Evolutionary conservation across 2,113 vertebrate genomes (phyloP), one percentile per base, ranked within the genome.

Genomic region (Petroica traversi): DNA sequence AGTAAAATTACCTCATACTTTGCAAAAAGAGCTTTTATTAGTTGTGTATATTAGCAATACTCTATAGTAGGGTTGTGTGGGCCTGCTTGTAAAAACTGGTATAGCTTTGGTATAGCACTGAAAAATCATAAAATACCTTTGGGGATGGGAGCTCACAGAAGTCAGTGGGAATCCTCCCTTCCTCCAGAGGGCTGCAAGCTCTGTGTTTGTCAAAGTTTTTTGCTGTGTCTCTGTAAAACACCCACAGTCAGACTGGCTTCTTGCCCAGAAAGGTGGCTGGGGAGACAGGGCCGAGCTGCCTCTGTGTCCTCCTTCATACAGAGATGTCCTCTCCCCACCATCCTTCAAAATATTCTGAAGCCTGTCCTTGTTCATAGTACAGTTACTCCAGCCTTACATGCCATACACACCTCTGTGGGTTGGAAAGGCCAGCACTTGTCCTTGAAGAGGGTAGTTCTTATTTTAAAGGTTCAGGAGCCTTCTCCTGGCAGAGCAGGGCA

Each of bases 171-270:
- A n/a, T 74, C 28, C 8, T 83, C 24, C n/a, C 34, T 88, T 71
- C 48, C 72, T 82, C 31, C 6, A 5, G 24, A 67, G 34, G 20
- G 58, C 88, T 79, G 19, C 38, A 57, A 24, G 26, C 40, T 88
- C 59, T 76, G 62, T 41, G 6, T 61, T 57, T 67, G 19, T 34
- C n/a, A 2, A 18, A 48, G 9, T 20, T 85, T 79, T 78, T 33
- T 9, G 0, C 28, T 55, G 4, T 36, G 10, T 67, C n/a, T 73
- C 59, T 67, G 23, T 87, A 20, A 67, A 66, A 58, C 31, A 55
- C 4, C 19, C 4, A 1, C 34, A 1, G 0, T 45, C 3, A 5
- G 55, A n/a, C n/a, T 84, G 48, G 29, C 31, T 71, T 55, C 67
- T 58, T 85, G 48, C 40, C 25, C 41, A 62, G 36, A 78, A 78